Conservation (phyloP, 2,888 invertebrate genomes). For the Reticulitermes lucifugus region DNA sequence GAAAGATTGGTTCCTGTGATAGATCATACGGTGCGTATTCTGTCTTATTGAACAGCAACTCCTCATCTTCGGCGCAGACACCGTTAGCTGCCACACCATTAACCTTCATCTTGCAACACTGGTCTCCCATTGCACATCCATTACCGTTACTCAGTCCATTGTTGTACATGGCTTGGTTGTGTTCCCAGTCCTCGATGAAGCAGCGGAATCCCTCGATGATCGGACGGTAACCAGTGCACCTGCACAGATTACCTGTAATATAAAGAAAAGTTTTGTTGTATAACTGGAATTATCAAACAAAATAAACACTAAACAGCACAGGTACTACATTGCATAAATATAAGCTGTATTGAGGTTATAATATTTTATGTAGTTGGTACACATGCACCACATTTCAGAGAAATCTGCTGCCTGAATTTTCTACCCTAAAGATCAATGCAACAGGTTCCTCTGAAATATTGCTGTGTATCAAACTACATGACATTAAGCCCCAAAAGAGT, state of each 20-base stretch:
- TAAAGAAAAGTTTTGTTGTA: too few relatives aligned
- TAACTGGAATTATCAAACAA: too few relatives aligned
- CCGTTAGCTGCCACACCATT: conserved; percentile 46
- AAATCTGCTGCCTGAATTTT: too few relatives aligned
- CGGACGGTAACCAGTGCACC: conserved; percentile 95
- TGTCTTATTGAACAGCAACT: conserved; percentile 68
- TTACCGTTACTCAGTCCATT: conserved; percentile 37
- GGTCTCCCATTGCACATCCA: conserved; percentile 73
- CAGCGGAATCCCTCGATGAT: conserved; percentile 92
- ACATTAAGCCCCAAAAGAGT: too few relatives aligned
- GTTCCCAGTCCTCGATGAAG: conserved; percentile 82
- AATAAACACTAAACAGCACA: too few relatives aligned
- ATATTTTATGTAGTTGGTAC: too few relatives aligned
- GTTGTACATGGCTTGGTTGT: conserved; percentile 58
- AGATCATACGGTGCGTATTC: conserved; percentile 80
- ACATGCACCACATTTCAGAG: too few relatives aligned
- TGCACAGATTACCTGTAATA: conserved; percentile 77
- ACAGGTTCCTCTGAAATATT: too few relatives aligned
- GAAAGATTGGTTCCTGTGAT: conserved; percentile 92
- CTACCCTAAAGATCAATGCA: too few relatives aligned
- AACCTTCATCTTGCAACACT: conserved; percentile 71
- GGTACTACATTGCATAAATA: too few relatives aligned
- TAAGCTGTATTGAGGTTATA: too few relatives aligned
- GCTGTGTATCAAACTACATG: too few relatives aligned
- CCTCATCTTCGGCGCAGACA: conserved; percentile 53